A percentile compares a stretch with the other conserved stretches of the same genome.
Conservation (phyloP, 1,140 invertebrate species). For the Pteromalus puparum region DNA sequence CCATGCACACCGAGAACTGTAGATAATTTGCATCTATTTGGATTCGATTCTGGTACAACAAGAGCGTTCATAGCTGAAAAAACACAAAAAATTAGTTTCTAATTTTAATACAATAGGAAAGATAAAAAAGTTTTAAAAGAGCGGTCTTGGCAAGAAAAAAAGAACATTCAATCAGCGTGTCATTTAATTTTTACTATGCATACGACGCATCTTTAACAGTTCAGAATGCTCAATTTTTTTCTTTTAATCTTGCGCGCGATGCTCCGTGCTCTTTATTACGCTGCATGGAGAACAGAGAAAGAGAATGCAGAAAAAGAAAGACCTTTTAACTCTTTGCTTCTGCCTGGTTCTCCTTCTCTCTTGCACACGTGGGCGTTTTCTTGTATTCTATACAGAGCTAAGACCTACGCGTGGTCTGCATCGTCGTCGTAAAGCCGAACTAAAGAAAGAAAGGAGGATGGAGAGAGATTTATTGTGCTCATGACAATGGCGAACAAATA, state of each 20-base stretch:
- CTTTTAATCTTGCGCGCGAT: constrained; percentile 15
- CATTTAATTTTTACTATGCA: constrained; percentile 26
- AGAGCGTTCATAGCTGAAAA: no score
- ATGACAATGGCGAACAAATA: constrained; percentile 49
- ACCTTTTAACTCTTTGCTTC: constrained; percentile 24
- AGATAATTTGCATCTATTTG: no score
- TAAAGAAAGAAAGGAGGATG: background rate
- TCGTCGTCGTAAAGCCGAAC: background rate
- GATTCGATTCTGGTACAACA: no score
- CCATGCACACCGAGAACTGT: no score
- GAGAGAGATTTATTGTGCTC: constrained; percentile 42
- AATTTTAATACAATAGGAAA: background rate
- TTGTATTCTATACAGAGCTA: constrained; percentile 15
- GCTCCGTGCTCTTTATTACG: constrained; percentile 5
- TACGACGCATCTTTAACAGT: constrained; percentile 8
- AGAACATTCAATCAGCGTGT: background rate
- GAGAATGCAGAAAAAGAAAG: background rate
- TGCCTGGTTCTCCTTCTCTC: background rate
- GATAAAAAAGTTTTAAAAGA: background rate
- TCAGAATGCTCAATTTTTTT: constrained; percentile 17
- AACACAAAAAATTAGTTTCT: no score
- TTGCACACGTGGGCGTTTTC: constrained; percentile 34
- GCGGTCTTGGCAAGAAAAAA: background rate
- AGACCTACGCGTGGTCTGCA: constrained; percentile 9
- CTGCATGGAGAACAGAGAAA: background rate